Evolutionary conservation across 2,113 vertebrate genomes (phyloP).

Genomic region (Riparia riparia): DNA sequence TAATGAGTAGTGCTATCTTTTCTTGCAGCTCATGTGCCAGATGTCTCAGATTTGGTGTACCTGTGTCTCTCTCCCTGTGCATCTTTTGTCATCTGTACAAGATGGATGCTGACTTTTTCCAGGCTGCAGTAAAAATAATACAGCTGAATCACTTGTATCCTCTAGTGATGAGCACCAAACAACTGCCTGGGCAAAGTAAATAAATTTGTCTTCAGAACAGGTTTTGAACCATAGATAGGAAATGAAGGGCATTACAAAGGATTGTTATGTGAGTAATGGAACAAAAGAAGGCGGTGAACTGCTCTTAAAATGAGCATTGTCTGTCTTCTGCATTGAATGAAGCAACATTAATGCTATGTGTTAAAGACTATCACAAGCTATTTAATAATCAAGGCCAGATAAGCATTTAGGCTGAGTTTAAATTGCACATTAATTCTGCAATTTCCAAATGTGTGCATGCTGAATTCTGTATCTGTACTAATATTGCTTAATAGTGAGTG

Average conservation of each 20-base stretch:
- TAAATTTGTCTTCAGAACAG: neutral
- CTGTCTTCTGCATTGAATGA: neutral
- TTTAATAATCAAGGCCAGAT: neutral
- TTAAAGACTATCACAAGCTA: neutral
- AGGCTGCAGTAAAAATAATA: neutral
- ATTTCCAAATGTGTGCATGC: accelerated
- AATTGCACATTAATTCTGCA: neutral
- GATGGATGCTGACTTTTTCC: neutral
- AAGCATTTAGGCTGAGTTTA: neutral
- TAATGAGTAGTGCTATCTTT: slow-evolving; percentile 8
- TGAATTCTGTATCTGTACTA: neutral
- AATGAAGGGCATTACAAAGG: neutral
- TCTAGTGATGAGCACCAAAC: neutral
- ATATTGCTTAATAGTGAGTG: accelerated
- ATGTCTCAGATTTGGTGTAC: slow-evolving; percentile 22
- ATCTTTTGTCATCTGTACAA: slow-evolving; percentile 3
- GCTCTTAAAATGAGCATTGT: neutral
- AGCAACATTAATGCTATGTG: neutral
- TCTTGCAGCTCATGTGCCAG: slow-evolving; percentile 14
- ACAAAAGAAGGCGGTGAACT: neutral
- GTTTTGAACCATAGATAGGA: neutral
- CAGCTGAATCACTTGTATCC: neutral
- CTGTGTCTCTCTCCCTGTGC: neutral
- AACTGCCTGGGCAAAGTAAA: neutral
- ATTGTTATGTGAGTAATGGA: neutral